These are phyloP conservation scores for Dinomys branickii DNA, from an alignment of 2,113 vertebrate species.

Conservation along the genomic window DNA sequence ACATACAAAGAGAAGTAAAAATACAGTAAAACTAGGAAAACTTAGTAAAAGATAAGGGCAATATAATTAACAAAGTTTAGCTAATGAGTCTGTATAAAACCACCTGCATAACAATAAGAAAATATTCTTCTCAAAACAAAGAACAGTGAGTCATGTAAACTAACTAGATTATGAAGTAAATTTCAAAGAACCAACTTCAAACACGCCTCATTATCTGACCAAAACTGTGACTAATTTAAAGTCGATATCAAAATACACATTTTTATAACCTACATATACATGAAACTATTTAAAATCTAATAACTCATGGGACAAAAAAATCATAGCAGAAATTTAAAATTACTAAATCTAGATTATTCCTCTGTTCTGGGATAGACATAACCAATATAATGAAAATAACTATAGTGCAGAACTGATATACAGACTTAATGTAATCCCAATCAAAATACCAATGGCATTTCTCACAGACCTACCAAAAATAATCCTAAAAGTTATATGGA, in stretches of 20 bases:
- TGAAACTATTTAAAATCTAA: conserved; percentile 1
- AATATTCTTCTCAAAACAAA: not conserved
- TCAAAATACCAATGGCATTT: not conserved
- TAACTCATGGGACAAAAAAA: not conserved
- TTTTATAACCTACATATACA: not conserved
- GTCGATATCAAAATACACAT: not conserved
- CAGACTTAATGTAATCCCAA: not conserved
- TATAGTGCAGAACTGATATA: not conserved
- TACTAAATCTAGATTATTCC: not conserved
- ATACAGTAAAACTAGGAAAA: not conserved
- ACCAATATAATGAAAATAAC: not conserved
- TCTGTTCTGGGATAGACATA: not conserved
- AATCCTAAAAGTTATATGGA: not conserved
- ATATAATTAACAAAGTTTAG: conserved; percentile 24
- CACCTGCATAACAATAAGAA: not conserved
- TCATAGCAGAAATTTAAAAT: conserved; percentile 35
- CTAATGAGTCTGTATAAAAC: not conserved
- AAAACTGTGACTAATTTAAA: conserved; percentile 17
- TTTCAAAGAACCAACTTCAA: conserved; percentile 12
- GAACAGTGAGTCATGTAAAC: not conserved
- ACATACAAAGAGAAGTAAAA: not conserved
- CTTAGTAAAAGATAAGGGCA: not conserved
- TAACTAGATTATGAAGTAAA: not conserved
- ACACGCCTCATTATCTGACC: not conserved
- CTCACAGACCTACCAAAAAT: not conserved